Percentiles rank a stretch among this genome's conserved stretches.
These are phyloP conservation scores for Galleria mellonella DNA, from an alignment of 1,140 invertebrate species.

Conservation along the genomic window DNA sequence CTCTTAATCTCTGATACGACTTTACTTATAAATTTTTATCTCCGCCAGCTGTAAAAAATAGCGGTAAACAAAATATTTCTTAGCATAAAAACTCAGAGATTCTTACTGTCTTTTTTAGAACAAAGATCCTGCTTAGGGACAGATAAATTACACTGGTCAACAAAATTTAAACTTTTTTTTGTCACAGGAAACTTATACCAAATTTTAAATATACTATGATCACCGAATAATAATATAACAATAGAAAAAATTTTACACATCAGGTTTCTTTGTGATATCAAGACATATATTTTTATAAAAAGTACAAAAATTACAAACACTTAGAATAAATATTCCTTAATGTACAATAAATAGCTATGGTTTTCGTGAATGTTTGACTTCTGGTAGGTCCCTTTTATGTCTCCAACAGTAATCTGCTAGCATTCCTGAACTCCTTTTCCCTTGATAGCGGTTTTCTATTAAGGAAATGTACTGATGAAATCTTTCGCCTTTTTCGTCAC, in stretches of 20 bases:
- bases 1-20: too few species aligned
- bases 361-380: constrained; percentile 12
- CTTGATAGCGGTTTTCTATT: constrained; percentile 42
- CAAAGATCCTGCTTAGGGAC: too few species aligned
- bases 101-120: too few species aligned
- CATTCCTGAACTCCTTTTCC: constrained; percentile 36
- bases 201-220: too few species aligned
- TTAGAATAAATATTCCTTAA: constrained; percentile 12
- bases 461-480: constrained; percentile 48
- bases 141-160: too few species aligned
- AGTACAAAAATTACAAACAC: constrained; percentile 8
- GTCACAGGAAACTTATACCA: too few species aligned
- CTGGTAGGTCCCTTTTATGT: constrained; percentile 15
- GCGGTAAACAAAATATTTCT: too few species aligned
- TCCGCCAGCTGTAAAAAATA: too few species aligned
- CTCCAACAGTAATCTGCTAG: constrained; percentile 42
- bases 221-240: too few species aligned
- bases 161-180: too few species aligned
- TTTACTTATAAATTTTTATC: too few species aligned
- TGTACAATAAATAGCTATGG: constrained; percentile 8
- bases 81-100: too few species aligned
- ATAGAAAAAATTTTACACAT: background rate
- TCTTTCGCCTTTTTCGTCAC: constrained; percentile 48
- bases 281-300: constrained; percentile 14
- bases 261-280: background rate